Base-by-base conservation (phyloP, 2,113 vertebrate genomes). In the Nibea albiflora region DNA sequence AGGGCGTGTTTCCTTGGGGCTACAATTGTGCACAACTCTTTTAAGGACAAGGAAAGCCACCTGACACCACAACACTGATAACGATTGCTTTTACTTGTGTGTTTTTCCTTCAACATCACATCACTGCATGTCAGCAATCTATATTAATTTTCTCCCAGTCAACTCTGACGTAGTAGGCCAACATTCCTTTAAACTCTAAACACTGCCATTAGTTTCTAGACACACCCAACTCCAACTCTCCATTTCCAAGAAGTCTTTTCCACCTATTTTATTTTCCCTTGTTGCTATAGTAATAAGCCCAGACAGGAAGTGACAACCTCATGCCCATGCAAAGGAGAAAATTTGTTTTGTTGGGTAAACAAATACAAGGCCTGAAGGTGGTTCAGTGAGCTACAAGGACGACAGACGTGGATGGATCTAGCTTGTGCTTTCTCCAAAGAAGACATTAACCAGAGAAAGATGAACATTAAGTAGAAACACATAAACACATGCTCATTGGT, bases 341-440 rank as follows among this genome's bases (percentile, higher is more conserved):
- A 92, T 92, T 92, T 88, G 87, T 78, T 93, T 93, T 89, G 88
- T 87, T 85, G 76, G 60, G 58, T 86, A 90, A 92, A 93, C 90
- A 92, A 89, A 92, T 90, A 20, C 61, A 44, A 76, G 52, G 49
- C 62, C 75, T 79, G 79, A 73, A 89, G 80, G 76, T 73, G 65
- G 50, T 62, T 54, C 24, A 0, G 17, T 16, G 49, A 66, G 31
- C 64, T 31, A 8, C 66, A 76, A 80, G 83, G 76, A 69, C 83
- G 53, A 64, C 9, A 65, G 64, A 69, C 80, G 67, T 72, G 61
- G 6, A 47, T 2, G 2, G 28, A 49, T 8, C n/a, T 8, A 44
- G 35, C 54, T 35, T 35, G 19, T 22, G 54, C 22, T 66, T 64
- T 73, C 26, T 44, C 9, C 6, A 10, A 10, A 42, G 39, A 79